Percentiles rank a stretch among this genome's conserved stretches.
These are phyloP conservation scores for Linepithema humile DNA, from an alignment of 1,140 invertebrate species.

Conservation along the genomic window DNA sequence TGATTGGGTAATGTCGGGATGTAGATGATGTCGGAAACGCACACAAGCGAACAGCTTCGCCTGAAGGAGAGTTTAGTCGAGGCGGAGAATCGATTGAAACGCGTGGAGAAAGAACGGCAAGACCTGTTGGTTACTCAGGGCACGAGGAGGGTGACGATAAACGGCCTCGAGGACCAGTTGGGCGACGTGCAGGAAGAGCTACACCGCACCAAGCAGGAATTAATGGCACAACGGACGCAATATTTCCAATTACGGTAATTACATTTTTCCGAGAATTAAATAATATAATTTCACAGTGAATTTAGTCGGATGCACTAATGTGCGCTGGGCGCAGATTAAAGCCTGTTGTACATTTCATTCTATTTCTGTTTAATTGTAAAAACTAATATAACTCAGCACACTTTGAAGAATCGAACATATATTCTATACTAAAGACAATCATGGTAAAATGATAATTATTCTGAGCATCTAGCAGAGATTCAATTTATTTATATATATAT, in stretches of 20 bases:
- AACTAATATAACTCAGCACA: too few species aligned
- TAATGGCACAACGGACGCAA: constrained; percentile 79
- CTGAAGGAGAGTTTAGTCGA: constrained; percentile 77
- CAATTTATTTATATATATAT: too few species aligned
- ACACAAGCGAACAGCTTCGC: constrained; percentile 82
- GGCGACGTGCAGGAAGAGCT: constrained; percentile 78
- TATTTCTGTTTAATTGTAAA: too few species aligned
- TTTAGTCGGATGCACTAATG: too few species aligned
- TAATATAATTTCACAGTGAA: too few species aligned
- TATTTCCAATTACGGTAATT: constrained; percentile 80
- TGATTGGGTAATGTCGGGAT: constrained; percentile 25
- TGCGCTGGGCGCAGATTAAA: too few species aligned
- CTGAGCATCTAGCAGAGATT: too few species aligned
- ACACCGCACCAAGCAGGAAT: constrained; percentile 77
- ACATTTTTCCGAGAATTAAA: not conserved
- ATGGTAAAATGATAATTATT: too few species aligned
- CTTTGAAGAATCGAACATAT: too few species aligned
- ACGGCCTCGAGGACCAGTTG: constrained; percentile 79
- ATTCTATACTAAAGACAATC: too few species aligned
- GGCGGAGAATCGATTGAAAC: constrained; percentile 76
- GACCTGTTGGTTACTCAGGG: constrained; percentile 81
- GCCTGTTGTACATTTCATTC: too few species aligned
- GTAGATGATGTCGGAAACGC: constrained; percentile 85
- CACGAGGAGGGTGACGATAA: constrained; percentile 75
- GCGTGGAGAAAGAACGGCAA: constrained; percentile 79